Conservation (phyloP, 2,113 vertebrate genomes). For the Coryphaenoides rupestris region DNA sequence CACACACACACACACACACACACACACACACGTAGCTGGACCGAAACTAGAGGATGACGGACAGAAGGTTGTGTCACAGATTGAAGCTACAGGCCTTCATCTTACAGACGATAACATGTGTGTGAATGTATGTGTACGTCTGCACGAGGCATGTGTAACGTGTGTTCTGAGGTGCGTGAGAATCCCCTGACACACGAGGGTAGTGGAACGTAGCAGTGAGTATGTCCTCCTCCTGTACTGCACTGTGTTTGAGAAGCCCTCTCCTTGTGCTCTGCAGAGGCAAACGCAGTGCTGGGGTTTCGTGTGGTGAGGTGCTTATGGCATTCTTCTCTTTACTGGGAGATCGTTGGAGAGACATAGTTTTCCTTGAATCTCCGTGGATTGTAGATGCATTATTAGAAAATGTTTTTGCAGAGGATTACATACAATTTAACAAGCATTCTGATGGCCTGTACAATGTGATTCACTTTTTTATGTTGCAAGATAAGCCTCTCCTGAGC, state of each 20-base stretch:
- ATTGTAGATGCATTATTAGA: constrained; percentile 29
- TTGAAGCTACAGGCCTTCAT: constrained; percentile 13
- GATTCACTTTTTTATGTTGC: constrained; percentile 43
- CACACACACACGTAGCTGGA: not conserved
- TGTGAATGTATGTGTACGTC: no score
- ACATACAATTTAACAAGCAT: constrained; percentile 19
- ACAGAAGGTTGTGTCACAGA: constrained; percentile 33
- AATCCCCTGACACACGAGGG: not conserved
- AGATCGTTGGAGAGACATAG: no score
- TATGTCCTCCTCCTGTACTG: constrained; percentile 37
- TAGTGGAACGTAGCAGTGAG: constrained; percentile 17
- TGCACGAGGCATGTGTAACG: not conserved
- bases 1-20: no score
- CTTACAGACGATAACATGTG: not conserved
- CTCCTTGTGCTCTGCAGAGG: constrained; percentile 59
- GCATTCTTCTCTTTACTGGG: constrained; percentile 23
- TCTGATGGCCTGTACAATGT: constrained; percentile 40
- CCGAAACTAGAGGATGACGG: constrained; percentile 19
- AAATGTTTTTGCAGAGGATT: constrained; percentile 27
- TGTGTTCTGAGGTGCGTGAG: not conserved
- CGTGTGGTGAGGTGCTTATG: constrained; percentile 44
- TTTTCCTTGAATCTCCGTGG: constrained; percentile 21
- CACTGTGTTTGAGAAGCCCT: constrained; percentile 29
- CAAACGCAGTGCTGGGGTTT: constrained; percentile 61
- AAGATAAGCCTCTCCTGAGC: constrained; percentile 48